Evolutionary conservation across 2,113 vertebrate species (phyloP), one percentile per base, ranked within the genome.

Genomic region (Barbus barbus): DNA sequence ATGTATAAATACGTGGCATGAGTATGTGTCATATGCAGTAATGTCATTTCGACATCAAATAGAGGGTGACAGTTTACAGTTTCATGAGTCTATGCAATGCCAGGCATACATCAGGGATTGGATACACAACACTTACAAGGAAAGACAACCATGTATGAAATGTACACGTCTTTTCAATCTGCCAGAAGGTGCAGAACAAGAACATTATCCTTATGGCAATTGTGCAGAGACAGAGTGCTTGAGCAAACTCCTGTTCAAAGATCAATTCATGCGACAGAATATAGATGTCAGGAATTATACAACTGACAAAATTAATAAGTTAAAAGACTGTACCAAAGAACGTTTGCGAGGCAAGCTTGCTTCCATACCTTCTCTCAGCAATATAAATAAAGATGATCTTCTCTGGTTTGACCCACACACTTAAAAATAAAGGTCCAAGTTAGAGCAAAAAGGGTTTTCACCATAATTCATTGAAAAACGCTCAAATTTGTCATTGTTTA

Each of bases 141-240:
- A 72, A 58, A 81, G 1, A 78, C 14, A 1, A 9, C 78, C 86
- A n/a, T 87, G 86, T 60, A 22, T 2, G 0, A 82, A 87, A 22
- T 87, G 83, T 84, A 13, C 28, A 9, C 1, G 69, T 2, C 18
- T 84, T 78, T 87, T 87, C 44, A 76, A 67, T 61, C 63, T 87
- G 13, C 12, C 41, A 14, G 13, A 73, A 31, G 63, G 71, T 4
- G 9, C 1, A 16, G 12, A 38, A 22, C 36, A 41, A 28, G 24
- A 14, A 5, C 0, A 53, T 9, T 33, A 77, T 78, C 83, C 83
- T 9, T 84, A 51, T 63, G 86, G 83, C 3, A 87, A 87, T 31
- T 87, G 86, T 87, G 83, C 86, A 48, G 86, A 87, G 61, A 84
- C 82, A 7, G 86, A 87, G 69, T 77, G 83, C 28, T 58, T 87